Conservation (phyloP, 2,888 invertebrate genomes). For the Tribolium freemani region DNA sequence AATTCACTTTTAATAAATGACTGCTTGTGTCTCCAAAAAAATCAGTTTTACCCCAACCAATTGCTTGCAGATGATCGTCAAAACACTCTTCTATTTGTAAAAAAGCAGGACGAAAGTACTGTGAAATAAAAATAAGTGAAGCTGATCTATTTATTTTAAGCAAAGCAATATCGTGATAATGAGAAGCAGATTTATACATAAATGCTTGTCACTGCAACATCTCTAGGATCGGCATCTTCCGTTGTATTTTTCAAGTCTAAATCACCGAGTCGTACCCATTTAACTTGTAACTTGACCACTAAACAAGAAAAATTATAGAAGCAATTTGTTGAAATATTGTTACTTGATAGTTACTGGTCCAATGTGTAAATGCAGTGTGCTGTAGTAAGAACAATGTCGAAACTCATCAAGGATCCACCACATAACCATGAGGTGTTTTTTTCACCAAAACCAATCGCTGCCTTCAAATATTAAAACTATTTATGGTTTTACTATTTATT, state of each 20-base stretch:
- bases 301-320: neutral
- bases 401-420: slow-evolving; percentile 76
- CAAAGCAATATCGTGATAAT: slow-evolving; percentile 21
- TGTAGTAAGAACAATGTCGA: slow-evolving; percentile 75
- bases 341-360: too few relatives aligned
- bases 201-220: neutral
- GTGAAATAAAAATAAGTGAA: too few relatives aligned
- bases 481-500: too few relatives aligned
- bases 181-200: slow-evolving; percentile 12
- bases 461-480: neutral
- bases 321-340: too few relatives aligned
- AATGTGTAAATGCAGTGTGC: slow-evolving; percentile 71
- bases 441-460: slow-evolving; percentile 10
- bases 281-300: neutral
- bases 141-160: neutral
- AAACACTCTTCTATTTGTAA: neutral
- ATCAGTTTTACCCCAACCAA: slow-evolving; percentile 66
- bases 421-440: slow-evolving; percentile 68
- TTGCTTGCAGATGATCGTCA: slow-evolving; percentile 70
- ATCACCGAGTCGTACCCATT: slow-evolving; percentile 20
- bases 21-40: slow-evolving; percentile 49
- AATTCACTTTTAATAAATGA: slow-evolving; percentile 66
- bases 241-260: neutral
- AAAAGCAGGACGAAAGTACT: neutral
- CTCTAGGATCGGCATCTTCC: slow-evolving; percentile 8